Base-by-base conservation (phyloP, 2,797 vertebrate species). In the Hypotaenidia philippensis region DNA sequence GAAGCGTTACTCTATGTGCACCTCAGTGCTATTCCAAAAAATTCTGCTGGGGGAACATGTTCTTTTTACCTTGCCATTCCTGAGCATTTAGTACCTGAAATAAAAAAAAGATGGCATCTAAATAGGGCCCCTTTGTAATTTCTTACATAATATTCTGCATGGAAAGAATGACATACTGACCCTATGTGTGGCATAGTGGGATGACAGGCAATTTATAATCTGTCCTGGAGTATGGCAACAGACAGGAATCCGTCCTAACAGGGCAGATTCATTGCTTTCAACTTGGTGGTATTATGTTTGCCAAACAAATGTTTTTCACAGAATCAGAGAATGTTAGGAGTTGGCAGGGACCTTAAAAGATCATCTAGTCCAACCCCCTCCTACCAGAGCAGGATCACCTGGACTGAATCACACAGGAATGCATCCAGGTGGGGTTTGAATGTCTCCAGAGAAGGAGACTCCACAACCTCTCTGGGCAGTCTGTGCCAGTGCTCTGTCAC, bases 71-170 rank as follows among this genome's bases (percentile, higher is more conserved):
- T 84, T 77, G 40, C 25, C 16, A 18, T 80, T 90, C 49, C 25
- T 3, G 5, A 72, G 52, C 65, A 68, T 84, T 88, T 96, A 79
- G 74, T 71, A 90, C 90, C 90, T 79, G 80, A 87, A 90, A 78
- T 74, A 29, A 41, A 88, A 89, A 89, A 87, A 69, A 49, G 81
- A 84, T 71, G 55, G 83, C 25, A 61, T 69, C 76, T 78, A 85
- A 81, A 68, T 64, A 81, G 59, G 63, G 8, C 82, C 31, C 27
- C 49, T 77, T 68, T 94, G 56, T 85, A 75, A 87, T 88, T 88
- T 69, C 44, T 65, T 76, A 52, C 9, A 22, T 83, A 63, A 66
- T 53, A 29, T 71, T 76, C 34, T 94, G 38, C 36, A 22, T 34
- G 71, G 71, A 87, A 95, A 71, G 53, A 71, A 89, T 65, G 59